Evolutionary conservation across 2,888 invertebrate species (phyloP).

Genomic region (Lasioglossum calceatum): DNA sequence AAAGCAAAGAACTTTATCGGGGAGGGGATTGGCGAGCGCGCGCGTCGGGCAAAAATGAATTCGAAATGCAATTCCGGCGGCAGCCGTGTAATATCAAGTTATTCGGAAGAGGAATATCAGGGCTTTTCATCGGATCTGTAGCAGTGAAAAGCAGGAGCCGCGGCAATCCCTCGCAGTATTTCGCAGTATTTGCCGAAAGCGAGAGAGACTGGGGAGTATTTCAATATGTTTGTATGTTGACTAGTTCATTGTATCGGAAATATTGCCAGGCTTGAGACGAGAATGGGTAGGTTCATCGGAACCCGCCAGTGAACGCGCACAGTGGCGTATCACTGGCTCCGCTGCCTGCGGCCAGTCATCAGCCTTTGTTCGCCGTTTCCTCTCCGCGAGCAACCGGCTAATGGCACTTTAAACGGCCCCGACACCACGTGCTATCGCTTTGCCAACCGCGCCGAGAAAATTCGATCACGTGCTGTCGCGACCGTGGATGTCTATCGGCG

Average conservation of each 20-base stretch:
- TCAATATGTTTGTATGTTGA: constrained; percentile 70
- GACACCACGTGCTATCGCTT: constrained; percentile 62
- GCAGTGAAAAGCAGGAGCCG: constrained; percentile 41
- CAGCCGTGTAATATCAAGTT: constrained; percentile 7
- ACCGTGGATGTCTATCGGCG: constrained; percentile 48
- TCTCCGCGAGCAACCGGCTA: constrained; percentile 49
- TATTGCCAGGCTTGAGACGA: constrained; percentile 42
- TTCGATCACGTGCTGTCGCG: constrained; percentile 52
- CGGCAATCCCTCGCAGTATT: constrained; percentile 44
- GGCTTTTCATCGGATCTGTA: constrained; percentile 32
- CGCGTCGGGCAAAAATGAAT: background rate
- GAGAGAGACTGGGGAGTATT: constrained; percentile 59
- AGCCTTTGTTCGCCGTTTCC: constrained; percentile 32
- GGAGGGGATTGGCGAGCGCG: background rate
- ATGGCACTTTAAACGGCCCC: constrained; percentile 70
- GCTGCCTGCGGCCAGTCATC: constrained; percentile 37
- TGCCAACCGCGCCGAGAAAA: constrained; percentile 45
- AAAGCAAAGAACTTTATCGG: constrained; percentile 3
- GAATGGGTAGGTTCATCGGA: constrained; percentile 14
- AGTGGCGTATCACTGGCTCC: constrained; percentile 42
- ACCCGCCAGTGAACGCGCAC: background rate
- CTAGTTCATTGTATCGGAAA: constrained; percentile 68
- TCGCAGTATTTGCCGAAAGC: constrained; percentile 45
- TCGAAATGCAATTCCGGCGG: constrained; percentile 10
- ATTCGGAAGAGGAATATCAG: constrained; percentile 25